Evolutionary conservation across 2,888 invertebrate genomes (phyloP), one percentile per base, ranked within the genome.

Genomic region (Dicyrtoma fusca): DNA sequence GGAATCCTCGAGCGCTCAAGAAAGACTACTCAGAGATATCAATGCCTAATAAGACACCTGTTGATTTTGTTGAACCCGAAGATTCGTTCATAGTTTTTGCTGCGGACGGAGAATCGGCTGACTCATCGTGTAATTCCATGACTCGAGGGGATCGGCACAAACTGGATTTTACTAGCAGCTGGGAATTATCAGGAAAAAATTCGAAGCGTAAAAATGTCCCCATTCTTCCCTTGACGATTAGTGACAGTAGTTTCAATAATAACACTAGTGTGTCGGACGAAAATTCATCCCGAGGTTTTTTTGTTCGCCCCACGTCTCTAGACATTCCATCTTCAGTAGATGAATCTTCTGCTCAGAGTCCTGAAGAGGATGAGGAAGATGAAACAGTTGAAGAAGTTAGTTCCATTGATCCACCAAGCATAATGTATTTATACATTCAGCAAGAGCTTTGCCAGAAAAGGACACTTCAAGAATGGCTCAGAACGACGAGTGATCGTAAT

Each of bases 381-480:
- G 51, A 64, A 42, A 71, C 61, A 17, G 73, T 21, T 1, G 71
- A 79, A 61, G 77, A 77, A n/a, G 75, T 74, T 59, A 68, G 61
- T 49, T 76, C 59, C 42, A 25, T 53, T 19, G 55, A 57, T 45
- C 64, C 64, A 23, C 53, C 69, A 8, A 70, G 72, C 49, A 51
- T 79, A 10, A 88, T 91, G 82, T 94, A 91, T 83, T 87, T 98
- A 17, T 80, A 80, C 55, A 98, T 98, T 83, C 97, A 98, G 86
- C 98, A 98, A 97, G 96, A 98, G 84, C 85, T 98, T 75, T 98
- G 97, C 82, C 89, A 89, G 69, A 89, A 90, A 81, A 91, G 94
- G 81, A 96, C 94, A 77, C 86, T 99, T 49, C 91, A 92, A 82
- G 95, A 97, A 81, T 98, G 97, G 98, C 86, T 98, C 47, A 69